Percentiles rank a stretch among this genome's conserved stretches.
These are phyloP conservation scores for Pseudorhiza aurosa DNA, from an alignment of 30 jellyfish, hydroid and myxozoan genomes.

Conservation along the genomic window DNA sequence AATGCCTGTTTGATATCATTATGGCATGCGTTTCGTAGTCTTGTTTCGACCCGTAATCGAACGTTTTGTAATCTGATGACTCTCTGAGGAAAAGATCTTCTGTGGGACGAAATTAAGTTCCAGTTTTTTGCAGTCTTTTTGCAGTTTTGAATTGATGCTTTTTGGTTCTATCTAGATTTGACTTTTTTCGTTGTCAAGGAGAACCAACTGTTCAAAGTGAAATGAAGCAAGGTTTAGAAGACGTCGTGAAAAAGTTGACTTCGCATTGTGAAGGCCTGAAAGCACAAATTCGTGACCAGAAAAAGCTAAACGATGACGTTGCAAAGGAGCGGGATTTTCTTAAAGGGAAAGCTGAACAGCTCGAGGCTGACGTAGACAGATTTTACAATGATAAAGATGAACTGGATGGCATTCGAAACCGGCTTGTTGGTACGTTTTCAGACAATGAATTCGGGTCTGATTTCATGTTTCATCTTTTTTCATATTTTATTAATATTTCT, in stretches of 20 bases:
- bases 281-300: slow-evolving; percentile 26
- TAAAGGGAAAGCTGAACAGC: slow-evolving; percentile 26
- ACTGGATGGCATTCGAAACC: slow-evolving; percentile 5
- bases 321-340: slow-evolving; percentile 38
- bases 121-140: too few species aligned
- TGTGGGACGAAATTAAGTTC: too few species aligned
- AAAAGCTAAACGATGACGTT: slow-evolving; percentile 26
- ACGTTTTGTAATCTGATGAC: too few species aligned
- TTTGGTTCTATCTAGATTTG: neutral
- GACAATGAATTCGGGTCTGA: neutral
- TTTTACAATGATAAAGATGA: neutral
- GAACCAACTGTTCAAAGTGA: slow-evolving; percentile 32
- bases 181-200: neutral
- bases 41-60: too few species aligned
- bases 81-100: too few species aligned
- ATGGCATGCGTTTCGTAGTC: too few species aligned
- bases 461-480: neutral
- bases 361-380: slow-evolving; percentile 9
- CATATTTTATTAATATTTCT: too few species aligned
- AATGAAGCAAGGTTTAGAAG: slow-evolving; percentile 55
- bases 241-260: slow-evolving; percentile 26
- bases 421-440: neutral
- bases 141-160: neutral
- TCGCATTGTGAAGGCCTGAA: slow-evolving; percentile 32
- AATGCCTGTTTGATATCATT: too few species aligned